phyloP scores from a whole-genome alignment of 2,797 vertebrate species.

The Tapirus indicus region DNA sequence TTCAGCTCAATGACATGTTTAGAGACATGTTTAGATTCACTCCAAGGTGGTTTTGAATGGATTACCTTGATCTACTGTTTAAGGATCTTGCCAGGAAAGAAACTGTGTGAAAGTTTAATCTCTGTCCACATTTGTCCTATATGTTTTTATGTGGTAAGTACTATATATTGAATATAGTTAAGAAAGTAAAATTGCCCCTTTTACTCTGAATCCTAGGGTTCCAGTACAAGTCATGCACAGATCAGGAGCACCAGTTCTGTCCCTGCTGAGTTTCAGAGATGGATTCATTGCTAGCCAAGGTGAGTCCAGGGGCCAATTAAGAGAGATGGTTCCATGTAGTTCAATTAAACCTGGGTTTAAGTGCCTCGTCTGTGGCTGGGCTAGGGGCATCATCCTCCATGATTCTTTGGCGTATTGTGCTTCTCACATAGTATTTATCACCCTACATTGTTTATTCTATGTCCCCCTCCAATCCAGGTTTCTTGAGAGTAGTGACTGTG shows the following conservation, averaged over 20 bases:
- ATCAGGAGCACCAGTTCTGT: slow-evolving; percentile 90
- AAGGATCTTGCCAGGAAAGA: slow-evolving; percentile 33
- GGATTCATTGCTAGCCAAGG: slow-evolving; percentile 91
- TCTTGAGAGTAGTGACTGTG: background rate
- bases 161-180: background rate
- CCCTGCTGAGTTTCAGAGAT: slow-evolving; percentile 85
- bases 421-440: background rate
- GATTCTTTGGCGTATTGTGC: background rate
- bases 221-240: slow-evolving; percentile 87
- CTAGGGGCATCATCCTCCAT: background rate
- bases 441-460: background rate
- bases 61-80: background rate
- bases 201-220: slow-evolving; percentile 80
- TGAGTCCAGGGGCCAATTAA: slow-evolving; percentile 58
- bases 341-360: background rate
- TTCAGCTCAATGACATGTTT: background rate
- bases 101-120: background rate
- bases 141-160: slow-evolving; percentile 25
- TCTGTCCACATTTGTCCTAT: background rate
- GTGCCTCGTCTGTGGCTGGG: background rate
- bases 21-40: slow-evolving; percentile 12
- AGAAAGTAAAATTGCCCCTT: background rate
- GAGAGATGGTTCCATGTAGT: background rate
- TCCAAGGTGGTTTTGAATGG: background rate
- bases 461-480: background rate